These are phyloP conservation scores for Anguilla japonica DNA, from an alignment of 2,113 vertebrate genomes.

Conservation along the genomic window DNA sequence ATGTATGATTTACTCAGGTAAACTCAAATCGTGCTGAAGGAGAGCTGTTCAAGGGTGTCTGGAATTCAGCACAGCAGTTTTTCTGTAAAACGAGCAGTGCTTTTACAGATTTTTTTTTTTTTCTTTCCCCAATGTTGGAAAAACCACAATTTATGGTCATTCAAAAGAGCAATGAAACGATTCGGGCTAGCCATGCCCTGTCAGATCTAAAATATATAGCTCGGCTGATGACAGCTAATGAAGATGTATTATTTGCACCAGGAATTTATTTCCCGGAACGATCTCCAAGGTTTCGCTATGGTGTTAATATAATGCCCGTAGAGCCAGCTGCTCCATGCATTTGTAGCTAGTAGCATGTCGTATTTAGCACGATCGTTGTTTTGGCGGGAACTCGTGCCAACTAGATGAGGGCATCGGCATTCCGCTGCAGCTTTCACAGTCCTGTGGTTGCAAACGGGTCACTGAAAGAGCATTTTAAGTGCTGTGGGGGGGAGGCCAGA, in stretches of 20 bases:
- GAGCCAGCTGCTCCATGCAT: neutral
- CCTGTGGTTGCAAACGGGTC: neutral
- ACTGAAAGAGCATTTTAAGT: neutral
- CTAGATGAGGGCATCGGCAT: neutral
- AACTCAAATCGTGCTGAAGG: neutral
- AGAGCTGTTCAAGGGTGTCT: neutral
- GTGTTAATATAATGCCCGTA: neutral
- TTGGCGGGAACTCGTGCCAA: neutral
- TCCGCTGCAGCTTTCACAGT: neutral
- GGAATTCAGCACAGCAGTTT: neutral
- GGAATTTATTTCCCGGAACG: neutral
- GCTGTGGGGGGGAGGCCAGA: neutral
- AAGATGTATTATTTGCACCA: neutral
- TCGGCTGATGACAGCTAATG: neutral
- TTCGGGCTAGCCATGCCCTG: neutral
- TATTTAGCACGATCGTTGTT: neutral
- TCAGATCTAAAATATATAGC: neutral
- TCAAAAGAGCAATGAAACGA: neutral
- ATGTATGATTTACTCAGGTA: slow-evolving; percentile 1
- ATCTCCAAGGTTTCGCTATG: neutral
- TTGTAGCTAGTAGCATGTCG: neutral
- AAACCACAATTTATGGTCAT: slow-evolving; percentile 5
- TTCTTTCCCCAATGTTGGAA: neutral
- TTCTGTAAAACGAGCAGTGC: neutral
- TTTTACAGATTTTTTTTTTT: neutral